Percentiles rank a stretch among this genome's conserved stretches.
Evolutionary conservation across 2,113 vertebrate genomes (phyloP).

Genomic region (Etia nguti): DNA sequence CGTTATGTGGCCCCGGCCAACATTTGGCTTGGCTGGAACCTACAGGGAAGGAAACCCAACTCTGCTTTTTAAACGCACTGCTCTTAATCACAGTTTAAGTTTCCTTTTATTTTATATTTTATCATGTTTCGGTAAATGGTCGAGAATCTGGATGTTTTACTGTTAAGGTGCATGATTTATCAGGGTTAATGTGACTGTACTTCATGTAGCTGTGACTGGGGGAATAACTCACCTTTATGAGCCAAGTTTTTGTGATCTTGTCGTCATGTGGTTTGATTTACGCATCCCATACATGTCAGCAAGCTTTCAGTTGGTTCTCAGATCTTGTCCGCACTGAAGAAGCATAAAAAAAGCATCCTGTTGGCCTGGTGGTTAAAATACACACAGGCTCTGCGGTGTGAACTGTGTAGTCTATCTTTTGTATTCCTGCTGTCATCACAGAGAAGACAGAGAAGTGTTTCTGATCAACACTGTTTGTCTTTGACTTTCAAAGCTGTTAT

Average conservation of each 20-base stretch:
- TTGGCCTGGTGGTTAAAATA: neutral
- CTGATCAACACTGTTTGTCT: neutral
- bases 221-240: constrained; percentile 15
- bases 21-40: constrained; percentile 29
- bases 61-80: constrained; percentile 9
- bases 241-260: neutral
- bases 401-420: neutral
- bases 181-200: neutral
- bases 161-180: neutral
- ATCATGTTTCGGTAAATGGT: neutral
- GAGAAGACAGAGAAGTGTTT: neutral
- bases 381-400: neutral
- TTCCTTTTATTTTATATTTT: constrained; percentile 22
- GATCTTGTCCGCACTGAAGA: neutral
- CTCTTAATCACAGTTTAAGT: constrained; percentile 36
- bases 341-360: neutral
- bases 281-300: neutral
- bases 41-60: constrained; percentile 36
- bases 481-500: neutral
- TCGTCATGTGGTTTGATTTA: constrained; percentile 29
- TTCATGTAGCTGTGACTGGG: neutral
- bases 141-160: neutral
- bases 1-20: constrained; percentile 14
- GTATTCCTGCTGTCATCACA: neutral
- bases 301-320: neutral